Base-by-base conservation (phyloP, 2,797 vertebrate species). In the Naso thynnoides region DNA sequence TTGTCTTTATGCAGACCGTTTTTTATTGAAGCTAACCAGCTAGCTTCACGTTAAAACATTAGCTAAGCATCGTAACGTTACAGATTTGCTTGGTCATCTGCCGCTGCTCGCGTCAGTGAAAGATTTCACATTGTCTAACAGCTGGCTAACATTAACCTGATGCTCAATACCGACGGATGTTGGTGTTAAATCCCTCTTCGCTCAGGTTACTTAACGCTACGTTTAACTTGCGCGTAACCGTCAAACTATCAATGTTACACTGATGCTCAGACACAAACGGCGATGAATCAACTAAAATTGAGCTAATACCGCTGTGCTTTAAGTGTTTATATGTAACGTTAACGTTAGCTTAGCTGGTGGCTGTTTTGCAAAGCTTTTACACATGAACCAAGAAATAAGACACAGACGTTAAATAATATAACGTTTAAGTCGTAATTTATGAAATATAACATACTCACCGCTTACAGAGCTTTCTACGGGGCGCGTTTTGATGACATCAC, bases 261-360 rank as follows among this genome's bases (percentile, higher is more conserved):
- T n/a, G 33, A 19, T 42, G 15, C 11, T 11, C 15, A 13, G 6
- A 41, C 14, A 41, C 38, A 27, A n/a, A 44, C 6, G 58, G 9
- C 50, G 59, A 81, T 64, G 69, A 76, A 64, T 81, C 73, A 48
- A 63, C 73, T 69, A 5, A 50, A 60, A 15, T 23, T 1, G 1
- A 24, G 6, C 3, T 27, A 4, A n/a, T n/a, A n/a, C n/a, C 4
- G 48, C 31, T 18, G 11, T 0, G n/a, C 8, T 2, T 3, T 1
- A 24, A 2, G 13, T 1, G 26, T 61, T 44, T 0, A 44, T 18
- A 8, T 13, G 11, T n/a, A n/a, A n/a, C n/a, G n/a, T n/a, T n/a
- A n/a, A n/a, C n/a, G n/a, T 33, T 33, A 33, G 33, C 33, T 10
- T 0, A 16, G 14, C 7, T 6, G 2, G 3, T 0, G 1, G 33